Conservation (phyloP, 2,888 invertebrate species). For the Pachliopta kotzebuea region DNA sequence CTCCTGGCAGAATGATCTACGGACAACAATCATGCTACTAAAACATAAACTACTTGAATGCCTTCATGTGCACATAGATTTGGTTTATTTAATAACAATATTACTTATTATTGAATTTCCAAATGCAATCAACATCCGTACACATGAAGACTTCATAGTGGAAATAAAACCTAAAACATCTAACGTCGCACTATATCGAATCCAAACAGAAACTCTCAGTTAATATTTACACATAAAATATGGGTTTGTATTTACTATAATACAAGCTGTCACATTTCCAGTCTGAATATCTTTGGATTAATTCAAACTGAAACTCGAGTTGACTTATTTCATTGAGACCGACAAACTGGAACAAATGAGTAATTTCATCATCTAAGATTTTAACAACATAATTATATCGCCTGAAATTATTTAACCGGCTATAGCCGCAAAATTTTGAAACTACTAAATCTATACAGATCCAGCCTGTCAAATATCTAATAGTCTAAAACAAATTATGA, state of each 20-base stretch:
- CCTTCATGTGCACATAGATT: slow-evolving; percentile 46
- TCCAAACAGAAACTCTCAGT: slow-evolving; percentile 29
- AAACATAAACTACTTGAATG: slow-evolving; percentile 50
- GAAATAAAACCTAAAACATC: slow-evolving; percentile 32
- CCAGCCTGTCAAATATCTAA: slow-evolving; percentile 37
- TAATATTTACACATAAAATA: slow-evolving; percentile 2
- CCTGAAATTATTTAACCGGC: background rate
- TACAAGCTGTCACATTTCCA: slow-evolving; percentile 4
- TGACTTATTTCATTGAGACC: slow-evolving; percentile 1
- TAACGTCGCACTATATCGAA: slow-evolving; percentile 34
- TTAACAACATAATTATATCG: background rate
- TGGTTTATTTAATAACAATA: background rate
- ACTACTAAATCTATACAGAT: slow-evolving; percentile 37
- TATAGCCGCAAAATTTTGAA: too few species aligned
- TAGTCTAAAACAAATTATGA: slow-evolving; percentile 59
- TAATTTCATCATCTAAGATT: background rate
- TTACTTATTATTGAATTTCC: background rate
- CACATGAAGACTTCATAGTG: slow-evolving; percentile 33
- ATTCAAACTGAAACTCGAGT: slow-evolving; percentile 14
- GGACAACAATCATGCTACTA: slow-evolving; percentile 75
- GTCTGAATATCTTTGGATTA: slow-evolving; percentile 27
- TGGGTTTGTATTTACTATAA: background rate
- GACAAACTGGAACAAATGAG: slow-evolving; percentile 18
- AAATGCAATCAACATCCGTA: slow-evolving; percentile 2
- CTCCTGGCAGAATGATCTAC: slow-evolving; percentile 49